Evolutionary conservation across 2,888 invertebrate species (phyloP).

Genomic region (Standfussiana lucernea): DNA sequence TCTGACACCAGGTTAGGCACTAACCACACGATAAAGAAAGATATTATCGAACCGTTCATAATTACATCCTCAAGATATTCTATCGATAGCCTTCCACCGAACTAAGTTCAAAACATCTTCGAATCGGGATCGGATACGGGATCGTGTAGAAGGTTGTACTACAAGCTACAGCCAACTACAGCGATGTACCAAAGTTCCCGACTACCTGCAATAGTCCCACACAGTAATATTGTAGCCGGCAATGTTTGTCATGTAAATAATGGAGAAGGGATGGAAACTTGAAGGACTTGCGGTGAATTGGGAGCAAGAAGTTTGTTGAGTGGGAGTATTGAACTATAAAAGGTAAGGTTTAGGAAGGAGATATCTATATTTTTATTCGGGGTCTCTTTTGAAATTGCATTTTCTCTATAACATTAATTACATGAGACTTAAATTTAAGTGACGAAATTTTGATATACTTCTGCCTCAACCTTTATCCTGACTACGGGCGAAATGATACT

Average conservation of each 20-base stretch:
- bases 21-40: too few species aligned
- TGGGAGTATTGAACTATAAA: conserved; percentile 29
- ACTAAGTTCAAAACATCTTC: conserved; percentile 29
- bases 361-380: not conserved
- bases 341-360: conserved; percentile 4
- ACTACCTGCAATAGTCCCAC: conserved; percentile 27
- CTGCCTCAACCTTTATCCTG: too few species aligned
- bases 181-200: conserved; percentile 6
- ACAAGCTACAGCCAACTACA: conserved; percentile 11
- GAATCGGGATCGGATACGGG: too few species aligned
- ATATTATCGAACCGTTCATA: too few species aligned
- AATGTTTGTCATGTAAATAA: conserved; percentile 58
- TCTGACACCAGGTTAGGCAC: too few species aligned
- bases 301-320: conserved; percentile 24
- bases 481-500: too few species aligned
- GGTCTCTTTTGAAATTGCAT: not conserved
- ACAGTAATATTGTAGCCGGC: conserved; percentile 28
- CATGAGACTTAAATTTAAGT: too few species aligned
- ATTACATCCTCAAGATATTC: conserved; percentile 2
- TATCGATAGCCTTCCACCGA: conserved; percentile 10
- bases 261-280: conserved; percentile 50
- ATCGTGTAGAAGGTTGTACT: conserved; percentile 13
- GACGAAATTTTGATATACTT: too few species aligned
- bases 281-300: conserved; percentile 9
- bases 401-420: not conserved